These are phyloP conservation scores for Enteromius treurensis DNA, from an alignment of 2,797 vertebrate genomes.

Conservation along the genomic window DNA sequence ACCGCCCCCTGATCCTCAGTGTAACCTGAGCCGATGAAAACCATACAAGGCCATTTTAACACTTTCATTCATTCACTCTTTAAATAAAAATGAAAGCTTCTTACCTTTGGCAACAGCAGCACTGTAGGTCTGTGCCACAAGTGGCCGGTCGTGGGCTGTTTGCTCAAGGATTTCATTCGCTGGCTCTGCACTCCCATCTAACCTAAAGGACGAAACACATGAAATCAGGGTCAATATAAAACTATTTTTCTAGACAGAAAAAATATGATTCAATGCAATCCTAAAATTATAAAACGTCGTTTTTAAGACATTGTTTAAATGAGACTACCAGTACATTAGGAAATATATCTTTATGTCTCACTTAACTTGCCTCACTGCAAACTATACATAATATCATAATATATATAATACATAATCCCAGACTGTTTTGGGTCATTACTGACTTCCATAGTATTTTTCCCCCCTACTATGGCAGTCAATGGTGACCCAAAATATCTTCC, in stretches of 20 bases:
- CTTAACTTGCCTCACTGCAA: too few species aligned
- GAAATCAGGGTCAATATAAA: not conserved
- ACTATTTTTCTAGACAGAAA: not conserved
- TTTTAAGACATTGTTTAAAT: not conserved
- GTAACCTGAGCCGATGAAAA: constrained; percentile 79
- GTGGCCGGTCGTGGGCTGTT: constrained; percentile 88
- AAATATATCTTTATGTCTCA: not conserved
- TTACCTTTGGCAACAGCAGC: constrained; percentile 87
- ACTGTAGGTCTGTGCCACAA: constrained; percentile 89
- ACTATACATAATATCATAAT: too few species aligned
- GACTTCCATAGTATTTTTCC: too few species aligned
- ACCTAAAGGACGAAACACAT: constrained; percentile 68
- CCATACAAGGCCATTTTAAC: not conserved
- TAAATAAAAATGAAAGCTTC: not conserved
- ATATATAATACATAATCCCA: too few species aligned
- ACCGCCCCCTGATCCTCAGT: constrained; percentile 91
- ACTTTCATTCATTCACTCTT: not conserved
- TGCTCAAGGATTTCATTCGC: constrained; percentile 94
- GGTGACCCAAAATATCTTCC: too few species aligned
- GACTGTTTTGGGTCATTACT: too few species aligned
- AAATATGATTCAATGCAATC: not conserved
- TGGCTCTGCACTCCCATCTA: constrained; percentile 92
- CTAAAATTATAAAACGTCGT: not conserved
- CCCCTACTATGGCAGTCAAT: too few species aligned
- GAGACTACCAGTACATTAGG: not conserved